phyloP scores from a whole-genome alignment of 2,113 vertebrate species.

The Perognathus longimembris region DNA sequence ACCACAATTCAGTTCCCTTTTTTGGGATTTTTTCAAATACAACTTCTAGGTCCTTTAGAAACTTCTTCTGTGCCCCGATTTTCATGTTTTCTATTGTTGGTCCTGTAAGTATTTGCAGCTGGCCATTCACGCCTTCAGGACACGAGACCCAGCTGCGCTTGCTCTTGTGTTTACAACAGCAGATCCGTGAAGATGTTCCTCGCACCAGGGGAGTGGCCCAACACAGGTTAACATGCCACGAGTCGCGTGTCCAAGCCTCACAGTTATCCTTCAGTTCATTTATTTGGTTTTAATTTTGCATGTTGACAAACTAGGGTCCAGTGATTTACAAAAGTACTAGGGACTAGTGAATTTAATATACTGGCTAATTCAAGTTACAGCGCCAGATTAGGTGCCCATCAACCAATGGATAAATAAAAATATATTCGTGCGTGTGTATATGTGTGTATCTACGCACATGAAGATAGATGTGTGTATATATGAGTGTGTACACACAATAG shows the following conservation, averaged over 20 bases:
- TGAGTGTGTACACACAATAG: too few relatives aligned
- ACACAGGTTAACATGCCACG: neutral
- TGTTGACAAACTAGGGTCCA: neutral
- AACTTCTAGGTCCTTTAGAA: neutral
- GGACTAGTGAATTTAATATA: neutral
- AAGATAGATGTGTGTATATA: too few relatives aligned
- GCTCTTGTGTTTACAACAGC: neutral
- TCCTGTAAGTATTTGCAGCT: conserved; percentile 1
- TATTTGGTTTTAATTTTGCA: neutral
- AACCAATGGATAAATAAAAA: too few relatives aligned
- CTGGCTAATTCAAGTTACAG: too few relatives aligned
- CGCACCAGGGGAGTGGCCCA: neutral
- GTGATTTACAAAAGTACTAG: neutral
- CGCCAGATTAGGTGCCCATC: too few relatives aligned
- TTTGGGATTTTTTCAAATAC: neutral
- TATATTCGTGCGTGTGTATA: too few relatives aligned
- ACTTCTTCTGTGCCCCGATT: neutral
- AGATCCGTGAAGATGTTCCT: neutral
- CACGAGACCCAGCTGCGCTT: neutral
- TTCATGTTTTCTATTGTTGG: neutral
- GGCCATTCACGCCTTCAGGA: neutral
- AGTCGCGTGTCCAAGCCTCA: neutral
- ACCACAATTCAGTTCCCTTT: neutral
- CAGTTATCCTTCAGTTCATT: neutral
- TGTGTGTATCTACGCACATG: too few relatives aligned